Conservation (phyloP, 2,113 vertebrate species). For the Bujurquina vittata region DNA sequence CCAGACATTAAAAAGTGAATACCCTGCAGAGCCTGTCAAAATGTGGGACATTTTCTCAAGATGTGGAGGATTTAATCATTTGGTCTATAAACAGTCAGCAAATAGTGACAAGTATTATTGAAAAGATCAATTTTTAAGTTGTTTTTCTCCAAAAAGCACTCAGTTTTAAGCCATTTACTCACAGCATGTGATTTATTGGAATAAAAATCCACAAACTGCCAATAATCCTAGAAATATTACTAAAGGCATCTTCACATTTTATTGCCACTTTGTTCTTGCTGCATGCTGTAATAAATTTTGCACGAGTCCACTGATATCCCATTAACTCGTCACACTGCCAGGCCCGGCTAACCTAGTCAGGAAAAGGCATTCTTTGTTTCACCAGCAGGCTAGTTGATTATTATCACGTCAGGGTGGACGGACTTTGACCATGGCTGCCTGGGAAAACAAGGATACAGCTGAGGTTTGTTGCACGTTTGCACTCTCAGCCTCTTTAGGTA, state of each 20-base stretch:
- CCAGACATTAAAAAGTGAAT: neutral
- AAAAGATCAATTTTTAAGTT: too few relatives aligned
- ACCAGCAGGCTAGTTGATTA: conserved; percentile 49
- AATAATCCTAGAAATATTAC: neutral
- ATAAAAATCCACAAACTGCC: neutral
- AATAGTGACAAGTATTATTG: too few relatives aligned
- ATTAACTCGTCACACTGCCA: conserved; percentile 32
- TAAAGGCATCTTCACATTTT: neutral
- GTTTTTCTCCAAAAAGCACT: too few relatives aligned
- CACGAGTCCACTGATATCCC: conserved; percentile 16
- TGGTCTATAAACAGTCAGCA: too few relatives aligned
- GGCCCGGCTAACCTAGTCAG: conserved; percentile 37
- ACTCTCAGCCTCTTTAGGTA: neutral
- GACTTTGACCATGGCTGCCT: conserved; percentile 64
- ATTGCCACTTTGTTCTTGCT: neutral
- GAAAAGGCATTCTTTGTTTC: conserved; percentile 68
- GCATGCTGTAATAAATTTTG: neutral
- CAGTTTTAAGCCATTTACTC: neutral
- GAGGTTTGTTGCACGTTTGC: conserved; percentile 14
- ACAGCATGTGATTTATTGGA: neutral
- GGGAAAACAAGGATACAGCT: conserved; percentile 41
- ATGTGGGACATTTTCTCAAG: neutral
- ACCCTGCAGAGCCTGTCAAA: neutral
- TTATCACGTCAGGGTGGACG: conserved; percentile 40
- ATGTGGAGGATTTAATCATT: too few relatives aligned